Percentiles rank a stretch among this genome's conserved stretches.
phyloP scores from a whole-genome alignment of 2,113 vertebrate genomes.

The Tragelaphus imberbis region DNA sequence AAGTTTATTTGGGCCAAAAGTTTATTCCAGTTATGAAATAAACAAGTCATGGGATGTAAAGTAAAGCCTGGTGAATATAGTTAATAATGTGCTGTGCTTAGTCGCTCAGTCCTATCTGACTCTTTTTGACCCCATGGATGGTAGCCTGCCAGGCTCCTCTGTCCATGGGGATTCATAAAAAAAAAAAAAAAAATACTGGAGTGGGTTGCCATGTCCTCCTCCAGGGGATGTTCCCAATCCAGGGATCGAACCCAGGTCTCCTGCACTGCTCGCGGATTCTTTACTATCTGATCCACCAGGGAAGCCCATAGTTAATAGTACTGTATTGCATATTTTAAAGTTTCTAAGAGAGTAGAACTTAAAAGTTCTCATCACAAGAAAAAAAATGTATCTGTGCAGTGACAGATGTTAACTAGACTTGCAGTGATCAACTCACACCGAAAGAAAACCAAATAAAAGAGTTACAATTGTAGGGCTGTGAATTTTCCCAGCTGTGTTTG shows the following conservation, averaged over 20 bases:
- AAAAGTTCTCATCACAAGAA: background rate
- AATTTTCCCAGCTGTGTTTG: background rate
- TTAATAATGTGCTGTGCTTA: background rate
- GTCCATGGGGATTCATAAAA: background rate
- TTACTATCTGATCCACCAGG: background rate
- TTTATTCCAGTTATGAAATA: background rate
- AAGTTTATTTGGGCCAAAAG: background rate
- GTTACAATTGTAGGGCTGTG: background rate
- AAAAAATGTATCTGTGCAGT: background rate
- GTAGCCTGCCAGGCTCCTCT: background rate
- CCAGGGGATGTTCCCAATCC: background rate
- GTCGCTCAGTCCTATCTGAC: background rate
- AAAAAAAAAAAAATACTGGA: background rate
- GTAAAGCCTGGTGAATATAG: background rate
- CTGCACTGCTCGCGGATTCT: background rate
- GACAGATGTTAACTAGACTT: background rate
- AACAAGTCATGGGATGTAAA: background rate
- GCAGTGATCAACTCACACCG: rapidly evolving
- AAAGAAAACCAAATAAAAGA: background rate
- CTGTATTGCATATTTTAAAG: background rate
- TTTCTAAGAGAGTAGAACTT: background rate
- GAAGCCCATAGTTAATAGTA: background rate
- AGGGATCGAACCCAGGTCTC: background rate
- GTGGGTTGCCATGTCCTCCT: background rate
- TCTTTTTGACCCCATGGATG: background rate